Base-by-base conservation (phyloP, 2,113 vertebrate species). In the Eulemur macaco region DNA sequence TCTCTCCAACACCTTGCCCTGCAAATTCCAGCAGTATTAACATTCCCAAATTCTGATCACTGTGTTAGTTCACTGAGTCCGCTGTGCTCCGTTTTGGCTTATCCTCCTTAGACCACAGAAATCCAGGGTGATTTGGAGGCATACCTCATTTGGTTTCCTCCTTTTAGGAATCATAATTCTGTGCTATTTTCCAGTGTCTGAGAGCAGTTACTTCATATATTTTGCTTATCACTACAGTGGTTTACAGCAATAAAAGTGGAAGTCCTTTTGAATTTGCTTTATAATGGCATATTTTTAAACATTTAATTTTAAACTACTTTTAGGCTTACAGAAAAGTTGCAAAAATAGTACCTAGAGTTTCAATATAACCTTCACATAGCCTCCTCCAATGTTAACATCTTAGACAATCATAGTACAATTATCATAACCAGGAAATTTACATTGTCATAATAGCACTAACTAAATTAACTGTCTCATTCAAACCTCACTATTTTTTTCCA, bases 201-300 rank as follows among this genome's bases (percentile, higher is more conserved):
- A 60, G 90, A 71, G 58, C 34, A 71, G 68, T 80, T 60, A 80
- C n/a, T 92, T 97, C n/a, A 83, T 50, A 29, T 83, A 86, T 90
- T 86, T 84, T 74, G 13, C 14, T 27, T 42, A 71, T 52, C 81
- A 95, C 74, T 52, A 89, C 63, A 80, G 39, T 82, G 88, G 52
- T 93, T 86, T 89, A 60, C 3, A 42, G 8, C 21, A 94, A 93
- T 56, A 83, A n/a, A 92, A 84, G 21, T 89, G 25, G 14, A 94
- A 82, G 8, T 45, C 29, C 17, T 90, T 8, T 5, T 68, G 58
- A 50, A 15, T 93, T 89, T 91, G 52, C 69, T 87, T 78, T 58
- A 76, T 58, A 94, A 50, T 85, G 5, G 29, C 8, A 54, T 39
- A 47, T 78, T 89, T 84, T 63, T 37, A 76, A 83, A 37, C 0